Evolutionary conservation across 2,888 invertebrate species (phyloP), one percentile per base, ranked within the genome.

Genomic region (Dascillus cervinus): DNA sequence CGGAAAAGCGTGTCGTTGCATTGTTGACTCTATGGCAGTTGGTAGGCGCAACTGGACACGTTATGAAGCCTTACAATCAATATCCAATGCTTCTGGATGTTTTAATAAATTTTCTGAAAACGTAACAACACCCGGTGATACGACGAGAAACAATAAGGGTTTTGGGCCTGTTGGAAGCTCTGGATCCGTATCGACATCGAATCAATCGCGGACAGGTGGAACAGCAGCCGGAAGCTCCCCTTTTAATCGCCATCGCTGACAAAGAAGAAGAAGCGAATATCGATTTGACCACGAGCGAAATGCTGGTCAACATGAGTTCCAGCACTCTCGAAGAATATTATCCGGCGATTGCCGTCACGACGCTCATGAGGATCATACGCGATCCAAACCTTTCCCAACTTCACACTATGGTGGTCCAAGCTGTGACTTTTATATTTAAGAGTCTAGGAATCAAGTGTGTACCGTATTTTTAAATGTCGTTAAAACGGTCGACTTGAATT

Each of bases 131-230:
- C 37, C 79, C 83, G 1, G 79, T 82, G 41, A 91, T 95, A 34
- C 72, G 89, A 14, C 70, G 89, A 22, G 87, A 96, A 69, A 95
- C 95, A 0, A 91, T 98, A 35, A 74, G 95, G 30, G 95, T 97
- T 6, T 67, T 99, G 8, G 98, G 98, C 3, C 66, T 97, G 2
- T 69, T 98, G 1, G 98, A 98, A 3, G 97, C 97, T 0, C 71
- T 98, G 48, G 98, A 99, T 72, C 98, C 98, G 0, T 98, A 96
- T 66, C 91, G 91, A 56, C 92, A 96, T 60, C 97, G 97, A 69
- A 85, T 96, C 69, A 89, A 88, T 52, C 75, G 88, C 38, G 95
- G 96, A 0, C 75, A 89, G 42, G 88, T 94, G 29, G 90, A 92
- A 50, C 83, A 82, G 13, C 80, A 87, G 56, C 80, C 78, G n/a